Evolutionary conservation across 2,797 vertebrate species (phyloP).

Genomic region (Liasis olivaceus): DNA sequence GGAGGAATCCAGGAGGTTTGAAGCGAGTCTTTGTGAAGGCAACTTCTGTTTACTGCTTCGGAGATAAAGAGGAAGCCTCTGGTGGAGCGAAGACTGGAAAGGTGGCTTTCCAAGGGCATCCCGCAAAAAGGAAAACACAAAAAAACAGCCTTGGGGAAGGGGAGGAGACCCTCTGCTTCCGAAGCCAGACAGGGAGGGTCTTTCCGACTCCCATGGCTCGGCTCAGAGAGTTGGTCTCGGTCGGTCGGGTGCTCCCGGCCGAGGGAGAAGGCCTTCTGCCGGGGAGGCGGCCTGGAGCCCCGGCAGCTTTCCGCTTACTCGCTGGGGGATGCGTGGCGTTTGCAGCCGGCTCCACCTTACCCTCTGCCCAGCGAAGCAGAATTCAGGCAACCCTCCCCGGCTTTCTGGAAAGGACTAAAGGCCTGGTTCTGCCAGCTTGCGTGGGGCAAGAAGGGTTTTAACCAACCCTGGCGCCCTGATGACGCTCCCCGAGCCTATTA

Average conservation of each 20-base stretch:
- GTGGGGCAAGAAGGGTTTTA: no score
- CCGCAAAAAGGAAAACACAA: background rate
- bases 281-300: background rate
- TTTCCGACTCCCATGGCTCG: background rate
- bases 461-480: no score
- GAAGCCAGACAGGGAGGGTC: background rate
- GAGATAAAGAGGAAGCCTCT: background rate
- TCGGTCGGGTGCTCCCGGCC: background rate
- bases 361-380: no score
- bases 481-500: no score
- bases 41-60: background rate
- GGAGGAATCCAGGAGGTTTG: no score
- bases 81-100: background rate
- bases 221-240: no score
- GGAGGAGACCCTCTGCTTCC: background rate
- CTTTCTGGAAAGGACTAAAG: no score
- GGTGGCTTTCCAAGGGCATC: background rate
- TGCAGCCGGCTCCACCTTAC: background rate
- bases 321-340: background rate
- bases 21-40: background rate
- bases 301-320: no score
- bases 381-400: no score
- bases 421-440: no score
- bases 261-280: background rate
- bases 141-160: background rate